A percentile compares a stretch with the other conserved stretches of the same genome.
phyloP scores from a whole-genome alignment of 2,888 invertebrate species.

The Dusona sp. region DNA sequence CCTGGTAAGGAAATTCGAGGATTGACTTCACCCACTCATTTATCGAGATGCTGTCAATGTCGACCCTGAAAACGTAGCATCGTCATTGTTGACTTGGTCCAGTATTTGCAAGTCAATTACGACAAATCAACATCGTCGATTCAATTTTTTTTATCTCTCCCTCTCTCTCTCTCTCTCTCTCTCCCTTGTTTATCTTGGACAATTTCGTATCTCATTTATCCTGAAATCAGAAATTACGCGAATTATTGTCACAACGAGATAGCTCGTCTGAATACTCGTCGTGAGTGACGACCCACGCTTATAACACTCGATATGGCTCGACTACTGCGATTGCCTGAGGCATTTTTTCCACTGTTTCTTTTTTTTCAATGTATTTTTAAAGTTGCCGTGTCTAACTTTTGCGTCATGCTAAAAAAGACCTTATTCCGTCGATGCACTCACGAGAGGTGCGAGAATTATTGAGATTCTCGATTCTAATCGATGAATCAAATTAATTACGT shows the following conservation, averaged over 20 bases:
- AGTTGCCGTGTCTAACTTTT: slow-evolving; percentile 32
- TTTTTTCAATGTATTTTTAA: slow-evolving; percentile 48
- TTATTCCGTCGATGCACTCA: slow-evolving; percentile 58
- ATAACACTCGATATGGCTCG: slow-evolving; percentile 63
- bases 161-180: slow-evolving; percentile 26
- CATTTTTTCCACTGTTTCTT: slow-evolving; percentile 47
- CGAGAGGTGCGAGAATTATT: slow-evolving; percentile 51
- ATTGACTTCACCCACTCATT: slow-evolving; percentile 61
- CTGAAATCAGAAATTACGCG: slow-evolving; percentile 56
- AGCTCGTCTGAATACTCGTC: neutral
- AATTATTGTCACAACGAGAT: slow-evolving; percentile 25
- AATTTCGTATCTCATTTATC: slow-evolving; percentile 45
- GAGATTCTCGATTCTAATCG: slow-evolving; percentile 36
- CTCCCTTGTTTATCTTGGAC: neutral
- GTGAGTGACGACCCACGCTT: slow-evolving; percentile 58
- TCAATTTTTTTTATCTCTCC: slow-evolving; percentile 6
- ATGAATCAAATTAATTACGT: slow-evolving; percentile 39
- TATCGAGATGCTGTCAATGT: neutral
- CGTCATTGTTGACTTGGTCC: slow-evolving; percentile 43
- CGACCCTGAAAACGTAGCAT: slow-evolving; percentile 42
- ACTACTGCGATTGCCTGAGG: slow-evolving; percentile 49
- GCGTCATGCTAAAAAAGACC: slow-evolving; percentile 52
- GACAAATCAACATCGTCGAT: slow-evolving; percentile 23
- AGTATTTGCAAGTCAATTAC: slow-evolving; percentile 27
- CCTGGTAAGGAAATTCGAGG: slow-evolving; percentile 44